Evolutionary conservation across 2,888 invertebrate species (phyloP).

Genomic region (Flexamia atlantica): DNA sequence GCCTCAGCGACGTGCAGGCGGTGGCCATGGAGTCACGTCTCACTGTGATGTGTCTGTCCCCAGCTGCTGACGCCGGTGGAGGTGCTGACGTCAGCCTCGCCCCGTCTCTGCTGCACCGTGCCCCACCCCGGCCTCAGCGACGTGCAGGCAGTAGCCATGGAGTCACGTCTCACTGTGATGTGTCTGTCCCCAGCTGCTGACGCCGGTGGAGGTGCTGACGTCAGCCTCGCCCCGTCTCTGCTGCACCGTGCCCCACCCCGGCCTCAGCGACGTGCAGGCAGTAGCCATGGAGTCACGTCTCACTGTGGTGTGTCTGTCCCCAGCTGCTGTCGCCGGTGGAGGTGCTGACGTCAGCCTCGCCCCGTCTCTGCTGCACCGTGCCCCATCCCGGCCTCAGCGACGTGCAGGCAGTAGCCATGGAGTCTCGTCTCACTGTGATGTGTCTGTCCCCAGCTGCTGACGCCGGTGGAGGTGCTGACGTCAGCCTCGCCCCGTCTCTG

Average conservation of each 20-base stretch:
- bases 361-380: no score
- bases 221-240: constrained; percentile 76
- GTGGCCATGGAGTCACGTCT: constrained; percentile 72
- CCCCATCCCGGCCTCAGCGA: constrained; percentile 75
- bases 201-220: neutral
- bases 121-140: constrained; percentile 76
- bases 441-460: constrained; percentile 29
- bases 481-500: constrained; percentile 77
- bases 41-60: neutral
- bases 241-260: constrained; percentile 78
- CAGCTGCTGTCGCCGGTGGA: neutral
- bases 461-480: constrained; percentile 15
- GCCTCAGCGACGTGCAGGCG: constrained; percentile 74
- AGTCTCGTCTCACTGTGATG: no score
- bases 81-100: neutral
- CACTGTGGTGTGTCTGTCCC: constrained; percentile 75
- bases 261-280: constrained; percentile 74
- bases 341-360: no score
- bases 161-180: constrained; percentile 72
- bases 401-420: constrained; percentile 73
- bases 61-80: constrained; percentile 19
- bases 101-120: constrained; percentile 81
- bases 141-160: constrained; percentile 77
- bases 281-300: constrained; percentile 82
- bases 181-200: neutral